Evolutionary conservation across 2,113 vertebrate species (phyloP), one percentile per base, ranked within the genome.

Genomic region (Otocyon megalotis): DNA sequence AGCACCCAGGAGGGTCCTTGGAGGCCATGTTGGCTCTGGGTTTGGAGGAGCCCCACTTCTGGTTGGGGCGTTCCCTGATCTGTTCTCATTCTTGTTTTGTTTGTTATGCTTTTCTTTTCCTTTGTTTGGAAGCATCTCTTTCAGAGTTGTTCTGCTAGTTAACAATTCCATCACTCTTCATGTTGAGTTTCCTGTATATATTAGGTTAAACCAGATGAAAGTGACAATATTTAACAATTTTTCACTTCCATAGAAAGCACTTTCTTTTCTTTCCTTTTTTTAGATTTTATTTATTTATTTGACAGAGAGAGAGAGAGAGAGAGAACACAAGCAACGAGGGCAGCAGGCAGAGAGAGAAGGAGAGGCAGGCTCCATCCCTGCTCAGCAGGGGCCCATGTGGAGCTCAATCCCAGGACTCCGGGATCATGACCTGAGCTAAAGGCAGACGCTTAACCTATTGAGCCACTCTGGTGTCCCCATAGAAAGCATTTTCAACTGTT

Each of bases 51-150:
- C 32, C 50, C n/a, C 10, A 8, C 15, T 88, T 11, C 12, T 0
- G 0, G 8, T 14, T 8, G 13, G 26, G 35, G 5, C 0, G 0
- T 2, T 20, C 56, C 74, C 30, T 24, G 3, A n/a, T 4, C 5
- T 37, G 11, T 9, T 35, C 54, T 32, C 8, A 6, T 30, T 43
- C 19, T 2, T 28, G 58, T 58, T 56, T 65, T 12, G 1, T 56
- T n/a, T 65, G 1, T 30, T 50, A 22, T 76, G 14, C 17, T 82
- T 37, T 4, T 17, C n/a, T 67, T 74, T 86, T 26, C n/a, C 32
- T 82, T 56, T 58, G 24, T 32, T 82, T 48, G 15, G 65, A 92
- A n/a, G 16, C 30, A 35, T 80, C 35, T 24, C 48, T 92, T 81
- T 90, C 53, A 28, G n/a, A 28, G 58, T 30, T 48, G 13, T 43